These are phyloP conservation scores for Pogoniulus pusillus DNA, from an alignment of 2,797 vertebrate species.

Conservation along the genomic window DNA sequence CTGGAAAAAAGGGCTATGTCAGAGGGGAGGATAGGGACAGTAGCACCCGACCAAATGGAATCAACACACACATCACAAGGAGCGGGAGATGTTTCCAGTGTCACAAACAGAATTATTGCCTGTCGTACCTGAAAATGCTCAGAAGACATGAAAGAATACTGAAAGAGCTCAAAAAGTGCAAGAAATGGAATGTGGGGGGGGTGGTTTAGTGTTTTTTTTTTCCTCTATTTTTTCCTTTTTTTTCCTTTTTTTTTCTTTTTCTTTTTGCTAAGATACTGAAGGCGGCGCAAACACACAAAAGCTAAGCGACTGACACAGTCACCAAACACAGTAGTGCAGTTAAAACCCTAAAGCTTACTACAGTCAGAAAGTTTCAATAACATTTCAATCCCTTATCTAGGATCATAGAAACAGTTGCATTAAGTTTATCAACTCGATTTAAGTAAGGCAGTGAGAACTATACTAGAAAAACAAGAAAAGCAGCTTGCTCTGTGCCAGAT, in stretches of 20 bases:
- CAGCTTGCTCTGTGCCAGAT: conserved; percentile 80
- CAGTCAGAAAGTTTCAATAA: conserved; percentile 79
- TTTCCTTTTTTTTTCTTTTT: background rate
- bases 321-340: conserved; percentile 84
- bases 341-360: conserved; percentile 86
- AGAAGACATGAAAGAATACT: conserved; percentile 78
- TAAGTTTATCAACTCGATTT: conserved; percentile 83
- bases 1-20: conserved; percentile 80
- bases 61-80: conserved; percentile 84
- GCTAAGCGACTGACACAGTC: conserved; percentile 84
- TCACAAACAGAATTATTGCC: conserved; percentile 88
- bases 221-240: background rate
- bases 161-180: conserved; percentile 76
- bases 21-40: conserved; percentile 68
- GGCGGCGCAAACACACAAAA: conserved; percentile 82
- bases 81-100: conserved; percentile 81
- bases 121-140: conserved; percentile 81
- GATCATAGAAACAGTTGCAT: conserved; percentile 83
- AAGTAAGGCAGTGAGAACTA: conserved; percentile 90
- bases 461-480: conserved; percentile 80
- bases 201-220: background rate
- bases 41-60: conserved; percentile 84
- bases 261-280: conserved; percentile 81
- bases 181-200: conserved; percentile 80
- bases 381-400: conserved; percentile 73